Evolutionary conservation across 2,113 vertebrate species (phyloP).

Genomic region (Phyllostomus discolor): DNA sequence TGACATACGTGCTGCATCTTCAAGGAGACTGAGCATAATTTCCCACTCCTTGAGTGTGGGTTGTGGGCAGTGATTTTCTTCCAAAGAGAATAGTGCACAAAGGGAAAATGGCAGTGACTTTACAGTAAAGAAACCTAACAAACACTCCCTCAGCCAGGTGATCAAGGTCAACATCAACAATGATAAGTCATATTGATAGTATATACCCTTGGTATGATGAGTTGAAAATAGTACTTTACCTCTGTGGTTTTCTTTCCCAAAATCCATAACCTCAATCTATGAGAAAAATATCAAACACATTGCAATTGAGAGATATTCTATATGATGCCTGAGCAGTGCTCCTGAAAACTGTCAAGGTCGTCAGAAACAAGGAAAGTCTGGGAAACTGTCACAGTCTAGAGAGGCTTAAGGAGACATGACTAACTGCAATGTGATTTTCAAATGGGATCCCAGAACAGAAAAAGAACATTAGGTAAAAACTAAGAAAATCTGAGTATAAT

Average conservation of each 20-base stretch:
- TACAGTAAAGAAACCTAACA: background rate
- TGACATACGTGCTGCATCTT: background rate
- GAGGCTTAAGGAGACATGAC: background rate
- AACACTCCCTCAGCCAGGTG: background rate
- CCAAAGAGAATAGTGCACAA: background rate
- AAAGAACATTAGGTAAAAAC: background rate
- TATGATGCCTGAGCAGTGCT: background rate
- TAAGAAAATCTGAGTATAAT: background rate
- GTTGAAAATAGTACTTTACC: background rate
- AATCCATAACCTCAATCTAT: slow-evolving; percentile 2
- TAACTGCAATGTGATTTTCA: background rate
- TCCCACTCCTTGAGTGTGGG: background rate
- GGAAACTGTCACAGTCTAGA: background rate
- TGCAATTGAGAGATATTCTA: background rate
- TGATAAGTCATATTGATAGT: background rate
- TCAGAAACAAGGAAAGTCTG: background rate
- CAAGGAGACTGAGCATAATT: background rate
- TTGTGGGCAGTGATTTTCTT: background rate
- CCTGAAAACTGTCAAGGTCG: background rate
- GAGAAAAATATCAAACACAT: slow-evolving; percentile 27
- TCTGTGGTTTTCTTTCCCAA: background rate
- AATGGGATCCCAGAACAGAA: background rate
- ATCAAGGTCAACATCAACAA: background rate
- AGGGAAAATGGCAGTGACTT: background rate
- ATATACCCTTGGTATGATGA: background rate